Conservation (phyloP, 2,113 vertebrate species). For the Tympanuchus pallidicinctus region DNA sequence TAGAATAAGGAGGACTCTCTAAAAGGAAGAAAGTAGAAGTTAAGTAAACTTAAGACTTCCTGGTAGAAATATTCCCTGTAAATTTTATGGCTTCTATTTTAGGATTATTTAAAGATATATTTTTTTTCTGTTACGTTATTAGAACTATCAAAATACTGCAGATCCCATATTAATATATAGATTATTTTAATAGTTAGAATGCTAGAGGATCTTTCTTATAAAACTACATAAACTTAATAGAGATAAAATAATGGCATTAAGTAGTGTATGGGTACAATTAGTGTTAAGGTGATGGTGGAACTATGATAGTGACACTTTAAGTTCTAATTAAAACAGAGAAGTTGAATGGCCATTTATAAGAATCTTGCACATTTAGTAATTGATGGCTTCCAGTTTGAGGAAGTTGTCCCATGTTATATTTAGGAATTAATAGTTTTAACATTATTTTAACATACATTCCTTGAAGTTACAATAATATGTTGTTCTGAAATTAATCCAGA, state of each 20-base stretch:
- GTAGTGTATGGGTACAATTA: not conserved
- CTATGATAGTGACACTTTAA: constrained; percentile 23
- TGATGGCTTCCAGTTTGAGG: constrained; percentile 37
- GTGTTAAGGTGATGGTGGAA: constrained; percentile 60
- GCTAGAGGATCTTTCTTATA: not conserved
- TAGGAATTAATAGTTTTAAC: not conserved
- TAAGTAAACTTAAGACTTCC: not conserved
- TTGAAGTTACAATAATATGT: not conserved
- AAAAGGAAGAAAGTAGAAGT: not conserved
- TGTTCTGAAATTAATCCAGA: not conserved
- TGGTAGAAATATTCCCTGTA: not conserved
- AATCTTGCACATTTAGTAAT: constrained; percentile 28
- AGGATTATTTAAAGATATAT: not conserved
- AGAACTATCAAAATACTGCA: not conserved
- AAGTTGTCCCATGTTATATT: not conserved
- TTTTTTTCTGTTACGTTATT: not conserved
- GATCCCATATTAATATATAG: not conserved
- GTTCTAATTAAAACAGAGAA: constrained; percentile 59
- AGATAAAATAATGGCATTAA: not conserved
- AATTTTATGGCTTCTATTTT: not conserved
- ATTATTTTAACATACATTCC: not conserved
- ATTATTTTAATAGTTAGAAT: not conserved
- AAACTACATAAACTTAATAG: not conserved
- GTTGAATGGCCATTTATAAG: constrained; percentile 38
- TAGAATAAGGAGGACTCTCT: not conserved